phyloP scores from a whole-genome alignment of 2,888 invertebrate species.

The Brenthis hecate region DNA sequence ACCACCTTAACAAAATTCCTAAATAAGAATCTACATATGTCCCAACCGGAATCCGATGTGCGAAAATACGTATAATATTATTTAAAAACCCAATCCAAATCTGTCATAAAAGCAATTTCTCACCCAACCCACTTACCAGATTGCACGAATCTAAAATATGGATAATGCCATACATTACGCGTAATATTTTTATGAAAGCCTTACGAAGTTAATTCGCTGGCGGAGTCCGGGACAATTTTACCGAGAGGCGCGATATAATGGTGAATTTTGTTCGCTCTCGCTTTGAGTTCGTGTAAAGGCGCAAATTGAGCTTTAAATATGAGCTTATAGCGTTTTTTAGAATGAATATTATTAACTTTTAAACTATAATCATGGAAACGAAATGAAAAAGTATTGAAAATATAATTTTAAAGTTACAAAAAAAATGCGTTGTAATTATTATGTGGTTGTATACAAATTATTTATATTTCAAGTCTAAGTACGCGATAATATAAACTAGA shows the following conservation, averaged over 20 bases:
- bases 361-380: too few relatives aligned
- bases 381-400: too few relatives aligned
- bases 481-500: too few relatives aligned
- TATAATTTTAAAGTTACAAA: too few relatives aligned
- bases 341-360: not conserved
- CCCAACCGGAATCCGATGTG: not conserved
- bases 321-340: conserved; percentile 36
- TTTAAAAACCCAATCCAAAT: conserved; percentile 9
- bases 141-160: conserved; percentile 36
- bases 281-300: conserved; percentile 50
- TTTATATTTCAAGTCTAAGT: too few relatives aligned
- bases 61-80: conserved; percentile 7
- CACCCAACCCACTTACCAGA: conserved; percentile 34
- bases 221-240: conserved; percentile 60
- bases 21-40: not conserved
- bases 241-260: conserved; percentile 64
- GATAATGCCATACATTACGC: conserved; percentile 50
- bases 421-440: too few relatives aligned
- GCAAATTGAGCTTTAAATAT: conserved; percentile 45
- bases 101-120: conserved; percentile 24
- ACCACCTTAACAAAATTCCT: too few relatives aligned
- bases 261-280: conserved; percentile 67
- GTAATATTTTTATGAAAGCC: conserved; percentile 60
- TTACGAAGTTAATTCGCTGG: conserved; percentile 60
- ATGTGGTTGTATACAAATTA: too few relatives aligned